Percentiles rank a stretch among this genome's conserved stretches.
phyloP scores from a whole-genome alignment of 2,888 invertebrate genomes.

The Thymelicus acteon region DNA sequence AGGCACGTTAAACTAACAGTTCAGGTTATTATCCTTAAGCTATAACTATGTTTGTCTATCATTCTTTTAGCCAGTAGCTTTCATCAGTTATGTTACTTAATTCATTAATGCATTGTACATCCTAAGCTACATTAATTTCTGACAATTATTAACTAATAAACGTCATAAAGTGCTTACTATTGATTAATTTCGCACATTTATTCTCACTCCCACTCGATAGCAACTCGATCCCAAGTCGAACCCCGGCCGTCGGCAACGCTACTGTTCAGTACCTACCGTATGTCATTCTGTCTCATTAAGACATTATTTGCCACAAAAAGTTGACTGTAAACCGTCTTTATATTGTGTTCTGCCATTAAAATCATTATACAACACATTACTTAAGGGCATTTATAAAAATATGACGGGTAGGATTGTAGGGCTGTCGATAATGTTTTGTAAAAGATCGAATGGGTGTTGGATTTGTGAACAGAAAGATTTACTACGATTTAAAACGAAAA shows the following conservation, averaged over 20 bases:
- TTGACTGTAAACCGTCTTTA: conserved; percentile 16
- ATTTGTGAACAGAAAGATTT: no score
- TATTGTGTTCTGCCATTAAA: conserved; percentile 16
- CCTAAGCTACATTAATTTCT: no score
- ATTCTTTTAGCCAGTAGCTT: no score
- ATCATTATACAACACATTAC: conserved; percentile 31
- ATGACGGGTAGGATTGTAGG: conserved; percentile 5
- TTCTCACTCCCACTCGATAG: conserved; percentile 41
- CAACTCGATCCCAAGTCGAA: conserved; percentile 39
- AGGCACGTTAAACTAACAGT: no score
- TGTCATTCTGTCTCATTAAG: conserved; percentile 58
- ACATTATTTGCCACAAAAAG: conserved; percentile 45
- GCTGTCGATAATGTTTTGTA: neutral
- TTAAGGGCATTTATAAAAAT: conserved; percentile 33
- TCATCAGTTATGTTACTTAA: no score
- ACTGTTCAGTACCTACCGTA: conserved; percentile 34
- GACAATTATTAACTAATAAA: conserved; percentile 38
- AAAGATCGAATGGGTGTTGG: no score
- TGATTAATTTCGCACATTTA: conserved; percentile 52
- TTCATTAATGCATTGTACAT: no score
- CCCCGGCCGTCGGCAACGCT: conserved; percentile 9
- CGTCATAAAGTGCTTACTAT: conserved; percentile 43
- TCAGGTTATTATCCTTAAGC: no score
- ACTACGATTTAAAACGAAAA: no score
- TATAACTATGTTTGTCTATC: no score